Conservation (phyloP, 2,797 vertebrate genomes). For the Chiropotes sagulatus region DNA sequence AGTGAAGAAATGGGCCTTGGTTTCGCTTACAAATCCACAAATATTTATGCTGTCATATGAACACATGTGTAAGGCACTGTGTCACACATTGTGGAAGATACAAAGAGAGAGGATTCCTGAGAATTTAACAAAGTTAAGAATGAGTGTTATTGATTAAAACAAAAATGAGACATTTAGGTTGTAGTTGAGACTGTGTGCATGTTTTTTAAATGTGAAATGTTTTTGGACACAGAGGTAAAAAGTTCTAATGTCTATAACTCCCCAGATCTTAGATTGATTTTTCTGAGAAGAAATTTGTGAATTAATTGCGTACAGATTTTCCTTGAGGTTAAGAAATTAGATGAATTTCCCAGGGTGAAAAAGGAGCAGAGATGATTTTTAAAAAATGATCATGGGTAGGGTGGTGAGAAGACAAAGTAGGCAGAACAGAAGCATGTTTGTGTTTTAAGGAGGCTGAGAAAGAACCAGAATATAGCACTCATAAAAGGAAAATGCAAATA, state of each 20-base stretch:
- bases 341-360: neutral
- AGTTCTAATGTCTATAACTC: neutral
- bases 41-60: slow-evolving; percentile 4
- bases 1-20: neutral
- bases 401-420: neutral
- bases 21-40: neutral
- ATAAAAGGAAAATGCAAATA: neutral
- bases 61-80: neutral
- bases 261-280: neutral
- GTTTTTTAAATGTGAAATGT: neutral
- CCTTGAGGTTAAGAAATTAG: slow-evolving; percentile 10
- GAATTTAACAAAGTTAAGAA: slow-evolving; percentile 13
- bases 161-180: neutral
- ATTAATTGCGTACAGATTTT: slow-evolving; percentile 28
- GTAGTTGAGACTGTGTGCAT: neutral
- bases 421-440: neutral
- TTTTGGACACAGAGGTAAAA: slow-evolving; percentile 36
- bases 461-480: neutral
- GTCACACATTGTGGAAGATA: neutral
- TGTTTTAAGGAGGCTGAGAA: neutral
- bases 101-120: neutral
- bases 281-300: slow-evolving; percentile 51
- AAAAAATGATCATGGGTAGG: neutral
- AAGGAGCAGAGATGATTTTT: neutral
- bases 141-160: neutral